A percentile compares a stretch with the other conserved stretches of the same genome.
phyloP scores from a whole-genome alignment of 2,113 vertebrate genomes.

The Nansenia antarctica region DNA sequence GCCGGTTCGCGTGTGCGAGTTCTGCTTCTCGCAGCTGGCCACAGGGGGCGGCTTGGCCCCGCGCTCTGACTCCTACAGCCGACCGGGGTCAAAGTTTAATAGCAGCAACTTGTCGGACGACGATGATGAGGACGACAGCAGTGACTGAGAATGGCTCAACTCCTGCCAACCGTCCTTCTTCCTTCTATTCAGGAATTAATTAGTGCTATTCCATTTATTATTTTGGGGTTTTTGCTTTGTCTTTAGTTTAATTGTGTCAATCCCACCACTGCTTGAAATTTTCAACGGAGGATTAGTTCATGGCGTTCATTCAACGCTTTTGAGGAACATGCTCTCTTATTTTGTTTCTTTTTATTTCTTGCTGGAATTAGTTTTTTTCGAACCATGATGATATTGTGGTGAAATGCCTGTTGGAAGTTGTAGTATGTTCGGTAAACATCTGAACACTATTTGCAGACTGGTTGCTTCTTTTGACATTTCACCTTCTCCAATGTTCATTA shows the following conservation, averaged over 20 bases:
- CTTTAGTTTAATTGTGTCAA: not conserved
- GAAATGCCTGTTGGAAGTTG: conserved; percentile 25
- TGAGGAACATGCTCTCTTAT: not conserved
- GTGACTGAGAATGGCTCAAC: conserved; percentile 83
- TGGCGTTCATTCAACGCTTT: conserved; percentile 12
- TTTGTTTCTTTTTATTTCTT: not conserved
- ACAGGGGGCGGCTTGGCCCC: conserved; percentile 71
- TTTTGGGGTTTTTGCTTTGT: not conserved
- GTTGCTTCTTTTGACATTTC: not conserved
- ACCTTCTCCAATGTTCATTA: not conserved
- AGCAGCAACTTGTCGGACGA: conserved; percentile 90
- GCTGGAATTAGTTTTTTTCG: not conserved
- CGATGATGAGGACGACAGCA: conserved; percentile 96
- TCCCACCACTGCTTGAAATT: conserved; percentile 36
- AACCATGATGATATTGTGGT: conserved; percentile 13
- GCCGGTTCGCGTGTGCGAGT: conserved; percentile 94
- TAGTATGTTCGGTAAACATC: conserved; percentile 15
- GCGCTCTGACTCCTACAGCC: conserved; percentile 82
- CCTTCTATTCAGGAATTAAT: conserved; percentile 49
- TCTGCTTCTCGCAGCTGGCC: conserved; percentile 90
- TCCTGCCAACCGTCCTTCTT: not conserved
- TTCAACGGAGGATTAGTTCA: conserved; percentile 22
- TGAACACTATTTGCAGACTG: conserved; percentile 16
- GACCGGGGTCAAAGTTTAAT: conserved; percentile 74
- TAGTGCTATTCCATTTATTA: conserved; percentile 39